Conservation (phyloP, 2,888 invertebrate species). For the Thysanoteuthis rhombus region DNA sequence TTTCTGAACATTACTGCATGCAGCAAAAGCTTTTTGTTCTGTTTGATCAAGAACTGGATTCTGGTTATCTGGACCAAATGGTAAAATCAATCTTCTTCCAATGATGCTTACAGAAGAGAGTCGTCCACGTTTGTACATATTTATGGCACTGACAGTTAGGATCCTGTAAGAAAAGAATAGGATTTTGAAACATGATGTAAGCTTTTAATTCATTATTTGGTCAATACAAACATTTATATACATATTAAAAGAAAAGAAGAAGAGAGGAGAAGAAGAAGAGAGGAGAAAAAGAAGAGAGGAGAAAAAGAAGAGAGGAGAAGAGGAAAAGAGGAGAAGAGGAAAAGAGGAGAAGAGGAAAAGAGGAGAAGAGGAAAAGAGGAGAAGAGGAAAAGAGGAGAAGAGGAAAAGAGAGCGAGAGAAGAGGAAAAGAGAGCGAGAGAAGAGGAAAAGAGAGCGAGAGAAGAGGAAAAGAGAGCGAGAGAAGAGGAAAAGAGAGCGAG, state of each 20-base stretch:
- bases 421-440: too few species aligned
- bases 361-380: too few species aligned
- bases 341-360: too few species aligned
- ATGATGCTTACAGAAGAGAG: slow-evolving; percentile 33
- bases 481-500: too few species aligned
- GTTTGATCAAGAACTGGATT: background rate
- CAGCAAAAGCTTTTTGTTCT: background rate
- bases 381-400: too few species aligned
- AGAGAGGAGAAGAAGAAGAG: too few species aligned
- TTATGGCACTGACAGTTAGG: slow-evolving; percentile 16
- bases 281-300: too few species aligned
- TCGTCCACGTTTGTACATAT: slow-evolving; percentile 22
- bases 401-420: too few species aligned
- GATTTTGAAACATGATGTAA: background rate
- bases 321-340: too few species aligned
- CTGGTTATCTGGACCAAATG: background rate
- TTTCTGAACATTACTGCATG: background rate
- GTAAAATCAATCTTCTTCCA: slow-evolving; percentile 17
- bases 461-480: too few species aligned
- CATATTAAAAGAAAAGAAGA: too few species aligned
- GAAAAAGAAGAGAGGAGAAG: background rate
- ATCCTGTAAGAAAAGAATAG: slow-evolving; percentile 31
- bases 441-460: too few species aligned
- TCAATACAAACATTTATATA: background rate
- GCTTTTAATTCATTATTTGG: background rate